Evolutionary conservation across 2,797 vertebrate genomes (phyloP).

Genomic region (Tarsius wallacei): DNA sequence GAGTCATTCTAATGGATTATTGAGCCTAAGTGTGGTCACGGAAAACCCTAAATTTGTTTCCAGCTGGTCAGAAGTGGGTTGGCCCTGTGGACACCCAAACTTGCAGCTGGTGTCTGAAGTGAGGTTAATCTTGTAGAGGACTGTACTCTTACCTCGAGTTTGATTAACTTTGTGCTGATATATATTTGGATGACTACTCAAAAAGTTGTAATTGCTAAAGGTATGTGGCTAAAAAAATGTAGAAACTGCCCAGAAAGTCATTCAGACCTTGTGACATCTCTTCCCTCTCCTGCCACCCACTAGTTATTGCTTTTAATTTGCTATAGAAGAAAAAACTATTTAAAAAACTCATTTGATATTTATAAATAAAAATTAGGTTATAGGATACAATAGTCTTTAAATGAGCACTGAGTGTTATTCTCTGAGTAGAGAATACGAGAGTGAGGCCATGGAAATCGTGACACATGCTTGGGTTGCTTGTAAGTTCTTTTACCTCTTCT

Average conservation of each 20-base stretch:
- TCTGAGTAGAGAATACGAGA: neutral
- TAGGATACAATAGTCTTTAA: neutral
- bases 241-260: neutral
- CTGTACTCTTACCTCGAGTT: neutral
- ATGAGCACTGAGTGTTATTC: neutral
- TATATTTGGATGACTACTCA: neutral
- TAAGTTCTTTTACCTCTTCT: neutral
- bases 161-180: neutral
- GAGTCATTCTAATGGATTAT: neutral
- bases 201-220: neutral
- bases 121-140: neutral
- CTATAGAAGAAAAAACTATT: neutral
- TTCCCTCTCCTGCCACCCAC: neutral
- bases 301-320: neutral
- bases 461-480: neutral
- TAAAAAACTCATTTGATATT: neutral
- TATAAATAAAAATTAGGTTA: neutral
- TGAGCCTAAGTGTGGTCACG: neutral
- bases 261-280: neutral
- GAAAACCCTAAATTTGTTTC: neutral
- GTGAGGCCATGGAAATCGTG: neutral
- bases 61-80: neutral
- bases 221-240: neutral
- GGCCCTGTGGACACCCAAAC: neutral
- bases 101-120: neutral